Base-by-base conservation (phyloP, 2,797 vertebrate genomes). In the Mus spretus region DNA sequence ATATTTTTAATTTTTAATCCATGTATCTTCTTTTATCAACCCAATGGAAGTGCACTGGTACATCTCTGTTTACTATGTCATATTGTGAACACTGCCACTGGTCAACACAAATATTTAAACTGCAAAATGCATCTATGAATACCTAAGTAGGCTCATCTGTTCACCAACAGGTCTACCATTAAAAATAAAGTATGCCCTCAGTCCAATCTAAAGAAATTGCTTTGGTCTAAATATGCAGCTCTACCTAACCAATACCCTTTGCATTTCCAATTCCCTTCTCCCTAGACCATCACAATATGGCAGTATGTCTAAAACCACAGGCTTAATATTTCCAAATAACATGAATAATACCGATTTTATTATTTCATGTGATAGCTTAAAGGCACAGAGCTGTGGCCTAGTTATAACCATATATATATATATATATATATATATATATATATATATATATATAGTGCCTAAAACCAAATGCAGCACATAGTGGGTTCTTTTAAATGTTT, bases 71-170 rank as follows among this genome's bases (percentile, higher is more conserved):
- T 81, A 53, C 79, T 89, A 31, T 26, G 57, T 75, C 40, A 44
- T 20, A 47, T 65, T 95, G 87, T 80, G 50, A 96, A 11, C 47
- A 92, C 17, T 47, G 80, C 28, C 57, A 78, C 61, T 78, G 28
- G n/a, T 77, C 87, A 87, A 67, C 24, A 47, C 94, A 95, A 96
- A 80, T 91, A 96, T 72, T 93, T 96, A 83, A 80, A 70, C 67
- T 91, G 61, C 13, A 94, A 96, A 90, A 83, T 57, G 93, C 6
- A 89, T 63, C 20, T 37, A 37, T 74, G 11, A 87, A 74, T 57
- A 85, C 3, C 75, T 96, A 86, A 92, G 81, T 31, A 82, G 37
- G 6, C 74, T 93, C 79, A 81, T 91, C 34, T 87, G 37, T 74
- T 97, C 79, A 87, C 44, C 63, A 95, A 87, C 63, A 65, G 17